phyloP scores from a whole-genome alignment of 2,888 invertebrate species.

The Caenorhabditis macrosperma region DNA sequence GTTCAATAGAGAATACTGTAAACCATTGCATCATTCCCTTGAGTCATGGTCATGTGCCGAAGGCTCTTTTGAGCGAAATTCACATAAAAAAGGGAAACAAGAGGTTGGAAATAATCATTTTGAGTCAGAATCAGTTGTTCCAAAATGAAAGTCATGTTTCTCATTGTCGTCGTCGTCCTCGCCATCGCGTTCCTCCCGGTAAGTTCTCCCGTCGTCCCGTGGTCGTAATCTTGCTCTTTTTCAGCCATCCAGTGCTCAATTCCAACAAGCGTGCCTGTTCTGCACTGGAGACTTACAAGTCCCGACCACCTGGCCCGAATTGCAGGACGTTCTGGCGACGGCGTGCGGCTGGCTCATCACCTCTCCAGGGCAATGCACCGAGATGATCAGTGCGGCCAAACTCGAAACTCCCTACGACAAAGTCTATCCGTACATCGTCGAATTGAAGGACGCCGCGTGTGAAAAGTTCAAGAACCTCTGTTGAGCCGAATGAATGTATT shows the following conservation, averaged over 20 bases:
- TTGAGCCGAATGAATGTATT: no score
- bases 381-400: not conserved
- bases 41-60: no score
- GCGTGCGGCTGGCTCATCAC: conserved; percentile 1
- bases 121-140: no score
- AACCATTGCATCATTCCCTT: no score
- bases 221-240: no score
- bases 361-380: not conserved
- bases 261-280: conserved; percentile 1
- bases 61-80: no score
- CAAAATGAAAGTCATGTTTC: no score
- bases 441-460: conserved; percentile 1
- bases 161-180: no score
- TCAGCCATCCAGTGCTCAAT: not conserved
- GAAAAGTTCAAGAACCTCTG: not conserved
- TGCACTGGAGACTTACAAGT: not conserved
- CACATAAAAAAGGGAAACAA: not conserved
- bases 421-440: not conserved
- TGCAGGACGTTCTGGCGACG: not conserved
- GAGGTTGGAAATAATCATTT: no score
- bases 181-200: not conserved
- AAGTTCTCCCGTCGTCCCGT: not conserved
- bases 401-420: not conserved
- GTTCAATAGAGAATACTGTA: no score
- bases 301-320: not conserved